Evolutionary conservation across 2,888 invertebrate genomes (phyloP), one percentile per base, ranked within the genome.

Genomic region (Macrosiphum euphorbiae): DNA sequence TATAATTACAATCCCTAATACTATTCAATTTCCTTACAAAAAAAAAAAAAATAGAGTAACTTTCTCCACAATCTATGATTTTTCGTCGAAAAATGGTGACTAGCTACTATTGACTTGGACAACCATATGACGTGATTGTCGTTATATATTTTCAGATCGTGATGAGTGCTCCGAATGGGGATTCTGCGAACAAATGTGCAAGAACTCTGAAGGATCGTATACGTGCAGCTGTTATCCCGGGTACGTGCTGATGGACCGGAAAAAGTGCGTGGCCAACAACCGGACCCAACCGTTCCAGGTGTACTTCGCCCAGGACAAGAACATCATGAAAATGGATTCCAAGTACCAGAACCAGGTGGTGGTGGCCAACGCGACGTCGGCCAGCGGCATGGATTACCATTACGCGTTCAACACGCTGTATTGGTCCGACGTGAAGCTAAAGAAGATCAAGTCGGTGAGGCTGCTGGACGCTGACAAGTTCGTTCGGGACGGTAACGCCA

Each of bases 131-230:
- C 20, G 35, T 78, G 78, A 78, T 20, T 35, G 7, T 78, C 78
- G 20, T 78, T 84, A 35, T 84, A 35, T 11, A 8, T 20, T 95
- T 95, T 24, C 95, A 97, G 99, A 99, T 96, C 97, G 98, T 95
- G 97, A 99, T 96, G 99, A 99, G 96, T 98, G 98, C 96, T 96
- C 96, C 88, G 98, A 98, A 96, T 98, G 98, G 98, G 98, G 98
- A 85, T 98, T 97, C 96, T 99, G 99, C 96, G 99, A 99, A 95
- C 99, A 99, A 96, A 96, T 98, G 58, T 99, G 99, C 96, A 97
- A 97, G 94, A 99, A 99, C 96, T 97, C 97, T 0, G 97, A 97
- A 1, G 99, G 97, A 20, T 96, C 98, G 24, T 99, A 98, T 96
- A 96, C 96, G 85, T 99, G 99, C 96, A 97, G 97, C 35, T 99